These are phyloP conservation scores for Nemopilema nomurai DNA, from an alignment of 30 jellyfish, hydroid and myxozoan species.

Conservation along the genomic window DNA sequence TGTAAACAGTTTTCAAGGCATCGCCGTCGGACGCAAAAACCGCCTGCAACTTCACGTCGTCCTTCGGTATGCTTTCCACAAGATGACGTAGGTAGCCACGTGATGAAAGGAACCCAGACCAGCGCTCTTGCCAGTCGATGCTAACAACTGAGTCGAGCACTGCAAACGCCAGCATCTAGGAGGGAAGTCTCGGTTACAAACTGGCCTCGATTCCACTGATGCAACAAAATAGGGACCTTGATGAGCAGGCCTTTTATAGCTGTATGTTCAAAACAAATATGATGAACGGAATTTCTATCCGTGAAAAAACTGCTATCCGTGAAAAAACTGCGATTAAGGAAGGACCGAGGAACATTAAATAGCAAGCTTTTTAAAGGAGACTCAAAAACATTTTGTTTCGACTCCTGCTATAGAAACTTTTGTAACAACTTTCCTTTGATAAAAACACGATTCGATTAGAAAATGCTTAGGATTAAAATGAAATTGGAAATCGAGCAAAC, in stretches of 20 bases:
- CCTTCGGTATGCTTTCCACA: constrained; percentile 64
- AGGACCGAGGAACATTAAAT: neutral
- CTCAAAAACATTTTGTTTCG: no score
- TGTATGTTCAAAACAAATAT: neutral
- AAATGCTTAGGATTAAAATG: neutral
- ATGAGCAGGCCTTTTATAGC: neutral
- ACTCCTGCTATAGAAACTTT: no score
- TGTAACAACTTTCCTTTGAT: no score
- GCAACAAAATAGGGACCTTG: neutral
- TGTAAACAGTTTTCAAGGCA: constrained; percentile 75
- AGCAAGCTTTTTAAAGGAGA: no score
- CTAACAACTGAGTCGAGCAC: constrained; percentile 82
- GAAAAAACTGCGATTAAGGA: neutral
- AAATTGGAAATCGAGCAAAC: constrained; percentile 23
- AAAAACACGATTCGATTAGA: neutral
- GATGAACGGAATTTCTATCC: no score
- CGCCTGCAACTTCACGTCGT: constrained; percentile 64
- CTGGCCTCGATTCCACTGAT: neutral
- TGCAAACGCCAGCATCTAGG: constrained; percentile 88
- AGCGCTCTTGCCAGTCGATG: constrained; percentile 92
- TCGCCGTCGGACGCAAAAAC: constrained; percentile 71
- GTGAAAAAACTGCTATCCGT: no score
- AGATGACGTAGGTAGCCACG: constrained; percentile 90
- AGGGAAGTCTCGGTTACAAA: no score
- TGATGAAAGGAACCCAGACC: constrained; percentile 75